Base-by-base conservation (phyloP, 1,140 invertebrate species). In the Tribolium madens region DNA sequence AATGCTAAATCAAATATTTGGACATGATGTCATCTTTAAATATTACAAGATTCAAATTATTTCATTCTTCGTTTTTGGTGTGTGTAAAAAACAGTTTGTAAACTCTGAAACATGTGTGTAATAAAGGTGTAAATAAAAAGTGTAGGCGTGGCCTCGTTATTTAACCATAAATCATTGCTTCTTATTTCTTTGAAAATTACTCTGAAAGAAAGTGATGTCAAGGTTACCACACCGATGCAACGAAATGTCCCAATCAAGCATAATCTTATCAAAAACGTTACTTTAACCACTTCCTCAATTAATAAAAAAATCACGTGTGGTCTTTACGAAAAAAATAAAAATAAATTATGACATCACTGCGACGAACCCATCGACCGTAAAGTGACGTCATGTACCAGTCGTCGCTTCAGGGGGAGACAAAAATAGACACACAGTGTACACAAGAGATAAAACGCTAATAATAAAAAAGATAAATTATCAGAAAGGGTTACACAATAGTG, bases 281-380 rank as follows among this genome's bases (percentile, higher is more conserved):
- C 21, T 4, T 26, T 5, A 26, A 26, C 21, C 21, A 42, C 36
- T 42, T 42, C 36, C 36, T 4, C n/a, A 4, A 26, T 26, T 26
- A 26, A 26, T 26, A 26, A 26, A 1, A 42, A 42, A 42, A 1
- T 42, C 36, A 33, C 17, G 57, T 64, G 57, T 64, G 57, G 21
- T n/a, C 21, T 31, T 21, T 33, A 13, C 26, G 1, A 21, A 7
- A 0, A 33, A 64, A 31, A 64, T 33, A 42, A 42, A 42, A 42
- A 42, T 64, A 33, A 31, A 64, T 26, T n/a, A 64, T 64, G 57
- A 64, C 57, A 64, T 64, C 57, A 64, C 36, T 13, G n/a, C 26
- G 7, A 17, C 12, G 12, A 52, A 52, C 50, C 12, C 17, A 64
- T 64, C 57, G 57, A 64, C 57, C 57, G 57, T 15, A 12, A 13